phyloP scores from a whole-genome alignment of 1,140 invertebrate genomes.

The Heterodera schachtii region DNA sequence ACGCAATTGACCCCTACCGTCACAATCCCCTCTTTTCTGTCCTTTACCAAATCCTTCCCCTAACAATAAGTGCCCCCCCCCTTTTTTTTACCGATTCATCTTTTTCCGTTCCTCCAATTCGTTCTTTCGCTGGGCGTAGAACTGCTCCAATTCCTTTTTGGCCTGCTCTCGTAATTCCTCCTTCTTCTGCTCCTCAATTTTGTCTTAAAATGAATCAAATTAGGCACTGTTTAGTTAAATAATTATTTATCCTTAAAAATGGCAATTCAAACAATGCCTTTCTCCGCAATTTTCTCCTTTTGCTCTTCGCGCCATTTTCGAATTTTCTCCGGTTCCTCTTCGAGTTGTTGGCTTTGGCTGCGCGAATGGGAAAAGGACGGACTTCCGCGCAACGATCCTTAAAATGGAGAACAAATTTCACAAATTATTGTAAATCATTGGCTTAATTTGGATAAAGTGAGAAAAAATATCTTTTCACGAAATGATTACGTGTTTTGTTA shows the following conservation, averaged over 20 bases:
- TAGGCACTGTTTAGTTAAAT: no score
- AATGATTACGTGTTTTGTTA: background rate
- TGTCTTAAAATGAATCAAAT: slow-evolving; percentile 43
- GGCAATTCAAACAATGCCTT: slow-evolving; percentile 38
- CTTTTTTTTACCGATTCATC: slow-evolving; percentile 36
- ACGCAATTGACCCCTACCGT: no score
- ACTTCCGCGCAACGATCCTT: background rate
- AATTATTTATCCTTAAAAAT: no score
- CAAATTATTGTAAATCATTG: background rate
- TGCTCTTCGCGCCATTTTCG: slow-evolving; percentile 57
- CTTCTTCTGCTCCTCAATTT: slow-evolving; percentile 52
- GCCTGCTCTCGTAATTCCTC: slow-evolving; percentile 50
- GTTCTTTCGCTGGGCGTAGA: slow-evolving; percentile 43
- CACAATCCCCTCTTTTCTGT: no score
- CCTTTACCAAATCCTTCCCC: background rate
- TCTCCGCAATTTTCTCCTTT: slow-evolving; percentile 43
- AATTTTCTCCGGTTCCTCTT: slow-evolving; percentile 57
- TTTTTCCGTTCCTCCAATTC: slow-evolving; percentile 49
- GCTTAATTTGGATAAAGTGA: no score
- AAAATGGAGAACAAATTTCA: background rate
- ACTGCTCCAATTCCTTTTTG: slow-evolving; percentile 56
- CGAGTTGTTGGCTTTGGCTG: slow-evolving; percentile 28
- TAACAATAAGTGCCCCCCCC: background rate
- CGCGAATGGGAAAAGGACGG: slow-evolving; percentile 20
- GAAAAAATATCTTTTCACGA: no score